Conservation (phyloP, 2,113 vertebrate genomes). For the Plestiodon gilberti region DNA sequence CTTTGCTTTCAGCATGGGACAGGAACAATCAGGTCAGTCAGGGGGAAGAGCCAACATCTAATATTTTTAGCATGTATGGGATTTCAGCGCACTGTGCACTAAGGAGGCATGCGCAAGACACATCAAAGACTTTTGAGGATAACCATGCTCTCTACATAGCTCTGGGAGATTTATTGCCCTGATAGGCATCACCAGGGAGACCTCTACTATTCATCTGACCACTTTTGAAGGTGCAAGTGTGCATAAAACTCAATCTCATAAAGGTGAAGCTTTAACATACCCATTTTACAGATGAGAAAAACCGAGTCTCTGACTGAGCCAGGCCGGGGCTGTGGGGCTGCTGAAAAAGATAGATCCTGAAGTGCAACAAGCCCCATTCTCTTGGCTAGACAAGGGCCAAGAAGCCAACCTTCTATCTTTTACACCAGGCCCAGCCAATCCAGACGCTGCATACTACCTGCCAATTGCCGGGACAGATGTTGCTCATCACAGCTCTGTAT, state of each 20-base stretch:
- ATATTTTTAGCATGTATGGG: neutral
- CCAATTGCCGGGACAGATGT: too few relatives aligned
- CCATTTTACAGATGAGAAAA: neutral
- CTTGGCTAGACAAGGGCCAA: neutral
- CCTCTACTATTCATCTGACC: too few relatives aligned
- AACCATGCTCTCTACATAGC: neutral
- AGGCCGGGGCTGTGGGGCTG: neutral
- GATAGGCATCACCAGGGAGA: neutral
- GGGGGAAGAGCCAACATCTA: neutral
- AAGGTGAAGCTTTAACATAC: neutral
- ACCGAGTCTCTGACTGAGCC: too few relatives aligned
- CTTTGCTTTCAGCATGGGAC: neutral
- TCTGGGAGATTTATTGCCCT: neutral
- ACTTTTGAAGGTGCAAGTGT: neutral
- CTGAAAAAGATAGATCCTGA: neutral
- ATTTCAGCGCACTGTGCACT: neutral
- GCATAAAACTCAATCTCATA: neutral
- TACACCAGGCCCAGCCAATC: neutral
- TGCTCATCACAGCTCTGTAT: neutral
- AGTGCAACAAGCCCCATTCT: too few relatives aligned
- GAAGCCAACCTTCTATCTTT: neutral
- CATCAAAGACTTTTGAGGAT: neutral
- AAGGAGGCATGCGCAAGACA: neutral
- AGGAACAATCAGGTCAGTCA: neutral
- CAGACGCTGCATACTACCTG: neutral